Evolutionary conservation across 1,140 invertebrate genomes (phyloP).

Genomic region (Lordiphosa collinella): DNA sequence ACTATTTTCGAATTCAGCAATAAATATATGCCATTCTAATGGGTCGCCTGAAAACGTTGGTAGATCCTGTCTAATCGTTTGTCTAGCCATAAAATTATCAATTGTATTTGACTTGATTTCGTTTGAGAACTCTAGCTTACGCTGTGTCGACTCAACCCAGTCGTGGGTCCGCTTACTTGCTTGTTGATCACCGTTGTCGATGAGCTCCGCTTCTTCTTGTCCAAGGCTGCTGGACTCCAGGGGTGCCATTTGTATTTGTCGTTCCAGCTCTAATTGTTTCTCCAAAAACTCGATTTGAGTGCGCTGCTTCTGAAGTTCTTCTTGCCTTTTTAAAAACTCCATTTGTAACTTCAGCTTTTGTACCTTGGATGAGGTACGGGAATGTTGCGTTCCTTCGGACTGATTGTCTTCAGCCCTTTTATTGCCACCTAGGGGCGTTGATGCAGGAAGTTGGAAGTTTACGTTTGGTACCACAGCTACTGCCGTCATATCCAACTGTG

Average conservation of each 20-base stretch:
- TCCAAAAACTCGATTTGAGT: constrained; percentile 5
- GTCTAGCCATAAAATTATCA: constrained; percentile 8
- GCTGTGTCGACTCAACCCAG: constrained; percentile 5
- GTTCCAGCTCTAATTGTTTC: constrained; percentile 4
- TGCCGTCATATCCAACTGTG: too few species aligned
- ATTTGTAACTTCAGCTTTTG: constrained; percentile 8
- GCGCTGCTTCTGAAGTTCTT: constrained; percentile 1
- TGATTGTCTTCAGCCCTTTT: too few species aligned
- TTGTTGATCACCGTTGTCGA: not conserved
- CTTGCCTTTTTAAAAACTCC: constrained; percentile 5
- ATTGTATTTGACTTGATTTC: not conserved
- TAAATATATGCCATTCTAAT: constrained; percentile 13
- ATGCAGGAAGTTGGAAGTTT: too few species aligned
- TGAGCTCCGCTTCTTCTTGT: not conserved
- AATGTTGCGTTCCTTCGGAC: too few species aligned
- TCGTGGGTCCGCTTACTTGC: not conserved
- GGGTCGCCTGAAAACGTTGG: constrained; percentile 12
- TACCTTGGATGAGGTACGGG: not conserved
- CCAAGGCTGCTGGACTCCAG: too few species aligned
- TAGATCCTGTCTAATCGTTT: constrained; percentile 12
- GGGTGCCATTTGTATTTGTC: constrained; percentile 1
- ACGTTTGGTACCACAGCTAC: too few species aligned
- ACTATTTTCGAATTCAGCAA: constrained; percentile 4
- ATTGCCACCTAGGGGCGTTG: too few species aligned
- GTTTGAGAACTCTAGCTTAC: not conserved